Evolutionary conservation across 1,140 invertebrate genomes (phyloP).

Genomic region (Bicyclus anynana): DNA sequence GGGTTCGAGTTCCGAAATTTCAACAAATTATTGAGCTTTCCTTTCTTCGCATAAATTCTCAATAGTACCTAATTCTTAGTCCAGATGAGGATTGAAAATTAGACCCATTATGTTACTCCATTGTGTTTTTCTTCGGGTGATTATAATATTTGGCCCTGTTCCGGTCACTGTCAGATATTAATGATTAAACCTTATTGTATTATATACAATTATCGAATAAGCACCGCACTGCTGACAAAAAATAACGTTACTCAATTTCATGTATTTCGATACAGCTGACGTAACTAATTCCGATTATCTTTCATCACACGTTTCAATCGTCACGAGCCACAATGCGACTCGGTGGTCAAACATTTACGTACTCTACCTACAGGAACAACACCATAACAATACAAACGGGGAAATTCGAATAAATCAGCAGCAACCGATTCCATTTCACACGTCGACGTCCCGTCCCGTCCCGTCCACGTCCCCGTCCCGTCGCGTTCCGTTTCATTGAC

Average conservation of each 20-base stretch:
- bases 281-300: not conserved
- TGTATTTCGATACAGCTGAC: not conserved
- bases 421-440: conserved; percentile 41
- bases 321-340: not conserved
- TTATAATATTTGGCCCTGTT: too few relatives aligned
- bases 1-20: too few relatives aligned
- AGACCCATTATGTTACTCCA: too few relatives aligned
- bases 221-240: too few relatives aligned
- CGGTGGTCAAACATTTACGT: not conserved
- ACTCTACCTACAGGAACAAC: not conserved
- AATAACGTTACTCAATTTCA: not conserved
- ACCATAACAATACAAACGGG: conserved; percentile 20
- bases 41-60: too few relatives aligned
- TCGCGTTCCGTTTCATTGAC: conserved; percentile 49
- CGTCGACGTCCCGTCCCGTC: conserved; percentile 38
- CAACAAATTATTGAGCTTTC: too few relatives aligned
- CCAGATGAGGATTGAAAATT: too few relatives aligned
- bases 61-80: too few relatives aligned
- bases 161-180: too few relatives aligned
- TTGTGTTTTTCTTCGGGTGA: too few relatives aligned
- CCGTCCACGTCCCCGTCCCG: conserved; percentile 40
- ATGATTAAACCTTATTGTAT: too few relatives aligned
- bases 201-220: too few relatives aligned
- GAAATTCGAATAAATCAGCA: conserved; percentile 41
- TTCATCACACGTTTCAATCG: not conserved